Evolutionary conservation across 2,888 invertebrate genomes (phyloP), one percentile per base, ranked within the genome.

Genomic region (Mimumesa dahlbomi): DNA sequence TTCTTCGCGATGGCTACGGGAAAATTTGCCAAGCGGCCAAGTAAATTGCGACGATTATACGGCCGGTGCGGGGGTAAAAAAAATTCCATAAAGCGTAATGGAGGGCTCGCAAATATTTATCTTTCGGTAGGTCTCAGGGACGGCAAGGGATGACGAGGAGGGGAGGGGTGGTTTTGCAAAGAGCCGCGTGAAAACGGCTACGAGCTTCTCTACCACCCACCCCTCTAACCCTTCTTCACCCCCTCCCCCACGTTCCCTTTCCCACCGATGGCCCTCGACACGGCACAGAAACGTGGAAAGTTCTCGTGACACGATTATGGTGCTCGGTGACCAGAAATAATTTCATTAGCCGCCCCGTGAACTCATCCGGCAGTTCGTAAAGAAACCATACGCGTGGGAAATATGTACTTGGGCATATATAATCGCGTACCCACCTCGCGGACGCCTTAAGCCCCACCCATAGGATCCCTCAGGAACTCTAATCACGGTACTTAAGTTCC

Each of bases 21-120:
- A 38, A 74, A 74, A 74, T 68, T 74, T 57, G 49, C 56, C 64
- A 42, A 59, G 61, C 62, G 50, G 18, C 52, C 61, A 46, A 49
- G 68, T 36, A 70, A 52, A 70, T 67, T 56, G 45, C 68, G 54
- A 61, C 50, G 68, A 67, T 70, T 67, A 67, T 61, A 67, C 69
- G 61, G 42, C 43, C 42, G 48, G 48, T 16, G 34, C 49, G 50
- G 16, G 34, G 21, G 29, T 4, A 54, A 48, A 45, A 65, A 65
- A 64, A 69, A 72, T 79, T 76, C 65, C 79, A 65, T 74, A 76
- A 79, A 73, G 71, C 73, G 71, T 79, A 69, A 79, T 67, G 67
- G 74, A 79, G 69, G 54, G 74, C 77, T 79, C 59, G 76, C 76
- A 79, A 79, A 79, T 79, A 79, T 79, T 79, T 79, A 79, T 79